A percentile compares a stretch with the other conserved stretches of the same genome.
Evolutionary conservation across 2,113 vertebrate genomes (phyloP).

Genomic region (Phycodurus eques): DNA sequence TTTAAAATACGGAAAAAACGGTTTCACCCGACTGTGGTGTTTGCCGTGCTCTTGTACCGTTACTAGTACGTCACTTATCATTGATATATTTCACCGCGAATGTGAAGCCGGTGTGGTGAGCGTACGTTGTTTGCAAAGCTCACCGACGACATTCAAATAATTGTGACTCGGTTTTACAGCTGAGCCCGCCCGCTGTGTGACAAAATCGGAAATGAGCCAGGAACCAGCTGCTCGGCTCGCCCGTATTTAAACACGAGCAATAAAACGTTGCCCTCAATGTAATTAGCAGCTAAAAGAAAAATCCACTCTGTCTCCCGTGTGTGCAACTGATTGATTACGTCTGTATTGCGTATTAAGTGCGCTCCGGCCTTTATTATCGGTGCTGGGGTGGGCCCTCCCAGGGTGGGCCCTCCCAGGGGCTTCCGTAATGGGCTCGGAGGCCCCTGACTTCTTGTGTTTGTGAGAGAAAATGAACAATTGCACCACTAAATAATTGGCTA

Average conservation of each 20-base stretch:
- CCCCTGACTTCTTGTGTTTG: slow-evolving; percentile 48
- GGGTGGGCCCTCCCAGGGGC: slow-evolving; percentile 49
- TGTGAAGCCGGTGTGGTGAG: too few species aligned
- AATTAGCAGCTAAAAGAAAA: background rate
- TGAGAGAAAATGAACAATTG: slow-evolving; percentile 31
- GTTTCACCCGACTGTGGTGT: too few species aligned
- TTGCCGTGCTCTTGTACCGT: too few species aligned
- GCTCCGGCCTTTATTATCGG: slow-evolving; percentile 56
- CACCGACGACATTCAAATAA: background rate
- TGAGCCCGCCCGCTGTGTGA: background rate
- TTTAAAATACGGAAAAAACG: too few species aligned
- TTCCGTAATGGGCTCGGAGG: slow-evolving; percentile 56
- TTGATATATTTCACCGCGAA: too few species aligned
- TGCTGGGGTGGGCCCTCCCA: slow-evolving; percentile 24
- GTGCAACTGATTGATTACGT: slow-evolving; percentile 24
- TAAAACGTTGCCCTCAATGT: background rate
- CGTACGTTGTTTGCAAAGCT: background rate
- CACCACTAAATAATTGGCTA: slow-evolving; percentile 50
- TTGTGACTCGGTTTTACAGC: background rate
- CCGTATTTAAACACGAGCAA: background rate
- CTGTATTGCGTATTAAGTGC: background rate
- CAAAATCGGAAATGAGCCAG: background rate
- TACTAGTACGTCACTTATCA: too few species aligned
- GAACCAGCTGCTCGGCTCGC: background rate
- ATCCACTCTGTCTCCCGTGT: slow-evolving; percentile 2